These are phyloP conservation scores for Anthonomus grandis DNA, from an alignment of 1,140 invertebrate species.

Conservation along the genomic window DNA sequence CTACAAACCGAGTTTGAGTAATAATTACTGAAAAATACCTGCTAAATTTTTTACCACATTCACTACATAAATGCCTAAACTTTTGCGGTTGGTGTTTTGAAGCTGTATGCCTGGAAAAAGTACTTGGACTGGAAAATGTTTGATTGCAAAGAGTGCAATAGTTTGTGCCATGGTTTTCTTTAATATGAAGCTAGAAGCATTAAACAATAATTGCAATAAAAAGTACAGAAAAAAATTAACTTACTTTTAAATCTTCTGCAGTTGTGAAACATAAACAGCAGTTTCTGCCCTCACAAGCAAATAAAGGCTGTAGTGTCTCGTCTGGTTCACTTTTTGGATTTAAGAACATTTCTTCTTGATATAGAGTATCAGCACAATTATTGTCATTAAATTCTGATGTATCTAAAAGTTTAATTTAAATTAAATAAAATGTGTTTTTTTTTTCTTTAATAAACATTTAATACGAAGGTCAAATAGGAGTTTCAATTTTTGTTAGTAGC, in stretches of 20 bases:
- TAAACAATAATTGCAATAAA: neutral
- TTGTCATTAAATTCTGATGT: neutral
- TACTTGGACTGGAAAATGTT: constrained; percentile 50
- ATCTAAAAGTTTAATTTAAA: neutral
- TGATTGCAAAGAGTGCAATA: constrained; percentile 51
- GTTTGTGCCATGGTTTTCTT: constrained; percentile 23
- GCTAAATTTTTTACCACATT: constrained; percentile 54
- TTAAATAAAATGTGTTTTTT: neutral
- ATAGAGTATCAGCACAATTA: neutral
- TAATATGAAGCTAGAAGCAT: constrained; percentile 11
- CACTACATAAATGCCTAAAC: constrained; percentile 60
- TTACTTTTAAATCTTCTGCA: constrained; percentile 20
- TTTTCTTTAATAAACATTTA: neutral
- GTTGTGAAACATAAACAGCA: constrained; percentile 22
- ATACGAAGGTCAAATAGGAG: neutral
- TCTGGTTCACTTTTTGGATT: neutral
- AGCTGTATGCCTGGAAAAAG: constrained; percentile 48
- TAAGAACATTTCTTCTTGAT: neutral
- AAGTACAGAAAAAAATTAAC: neutral
- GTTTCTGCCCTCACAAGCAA: constrained; percentile 14
- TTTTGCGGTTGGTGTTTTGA: constrained; percentile 44
- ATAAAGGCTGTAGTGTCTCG: constrained; percentile 23
- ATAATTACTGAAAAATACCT: constrained; percentile 36
- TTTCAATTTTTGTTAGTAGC: neutral
- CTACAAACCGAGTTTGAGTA: neutral